phyloP scores from a whole-genome alignment of 2,888 invertebrate genomes.

The Xanthorhoe spadicearia region DNA sequence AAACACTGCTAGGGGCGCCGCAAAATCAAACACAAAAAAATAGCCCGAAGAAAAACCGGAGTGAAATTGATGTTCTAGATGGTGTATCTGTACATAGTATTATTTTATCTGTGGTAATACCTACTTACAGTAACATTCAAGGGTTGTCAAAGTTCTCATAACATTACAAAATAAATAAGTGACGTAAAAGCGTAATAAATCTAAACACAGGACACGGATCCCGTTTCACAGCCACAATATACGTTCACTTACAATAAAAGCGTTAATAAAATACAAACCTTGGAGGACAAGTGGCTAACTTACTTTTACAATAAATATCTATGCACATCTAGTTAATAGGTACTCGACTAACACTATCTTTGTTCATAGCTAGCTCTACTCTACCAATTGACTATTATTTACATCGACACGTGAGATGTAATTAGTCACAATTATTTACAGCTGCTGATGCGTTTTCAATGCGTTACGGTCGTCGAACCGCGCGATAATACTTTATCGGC shows the following conservation, averaged over 20 bases:
- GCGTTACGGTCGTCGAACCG: slow-evolving; percentile 45
- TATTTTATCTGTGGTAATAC: no score
- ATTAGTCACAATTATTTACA: slow-evolving; percentile 60
- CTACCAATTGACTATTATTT: slow-evolving; percentile 75
- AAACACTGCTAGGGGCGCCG: no score
- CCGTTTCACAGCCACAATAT: slow-evolving; percentile 82
- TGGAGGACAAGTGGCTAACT: slow-evolving; percentile 64
- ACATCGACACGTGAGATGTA: slow-evolving; percentile 61
- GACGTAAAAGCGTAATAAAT: slow-evolving; percentile 76
- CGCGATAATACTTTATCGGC: slow-evolving; percentile 43
- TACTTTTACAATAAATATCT: slow-evolving; percentile 60
- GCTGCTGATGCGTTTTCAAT: slow-evolving; percentile 47
- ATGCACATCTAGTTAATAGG: slow-evolving; percentile 59
- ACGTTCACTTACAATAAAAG: slow-evolving; percentile 76
- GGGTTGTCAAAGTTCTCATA: slow-evolving; percentile 47
- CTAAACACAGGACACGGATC: slow-evolving; percentile 72
- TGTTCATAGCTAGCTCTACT: slow-evolving; percentile 60
- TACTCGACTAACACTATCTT: slow-evolving; percentile 61
- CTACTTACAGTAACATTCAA: slow-evolving; percentile 39
- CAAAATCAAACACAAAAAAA: no score
- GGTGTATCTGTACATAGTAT: no score
- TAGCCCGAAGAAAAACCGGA: no score
- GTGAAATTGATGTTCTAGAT: no score
- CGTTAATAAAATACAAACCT: slow-evolving; percentile 75
- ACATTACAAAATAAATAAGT: slow-evolving; percentile 72